These are phyloP conservation scores for Pissodes strobi DNA, from an alignment of 1,140 invertebrate species.

Conservation along the genomic window DNA sequence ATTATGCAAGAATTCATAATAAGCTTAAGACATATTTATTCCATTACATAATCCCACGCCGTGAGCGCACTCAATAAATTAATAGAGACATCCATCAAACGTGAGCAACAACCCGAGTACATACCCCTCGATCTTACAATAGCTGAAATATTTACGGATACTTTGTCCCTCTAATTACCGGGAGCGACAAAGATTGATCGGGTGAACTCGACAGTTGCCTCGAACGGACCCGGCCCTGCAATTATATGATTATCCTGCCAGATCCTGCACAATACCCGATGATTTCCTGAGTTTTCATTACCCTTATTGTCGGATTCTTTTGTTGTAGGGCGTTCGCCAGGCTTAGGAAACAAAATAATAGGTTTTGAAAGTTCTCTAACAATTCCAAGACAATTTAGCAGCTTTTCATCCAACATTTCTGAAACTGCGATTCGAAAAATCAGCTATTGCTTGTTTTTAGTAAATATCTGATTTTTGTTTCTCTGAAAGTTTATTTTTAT, in stretches of 20 bases:
- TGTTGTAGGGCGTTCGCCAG: slow-evolving; percentile 32
- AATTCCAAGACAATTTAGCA: too few relatives aligned
- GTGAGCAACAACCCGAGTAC: slow-evolving; percentile 1
- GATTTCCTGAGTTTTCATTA: slow-evolving; percentile 53
- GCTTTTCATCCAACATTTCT: too few relatives aligned
- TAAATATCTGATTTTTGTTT: too few relatives aligned
- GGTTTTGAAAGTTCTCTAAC: slow-evolving; percentile 29
- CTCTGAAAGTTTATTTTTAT: too few relatives aligned
- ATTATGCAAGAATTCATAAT: too few relatives aligned
- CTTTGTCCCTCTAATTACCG: slow-evolving; percentile 42
- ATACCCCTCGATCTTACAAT: slow-evolving; percentile 23
- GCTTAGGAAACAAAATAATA: slow-evolving; percentile 35
- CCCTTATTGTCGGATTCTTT: slow-evolving; percentile 49
- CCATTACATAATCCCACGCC: too few relatives aligned
- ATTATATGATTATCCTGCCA: slow-evolving; percentile 50
- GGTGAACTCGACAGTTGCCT: slow-evolving; percentile 41
- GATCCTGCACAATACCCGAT: slow-evolving; percentile 48
- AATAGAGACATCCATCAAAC: slow-evolving; percentile 25
- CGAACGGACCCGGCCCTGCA: slow-evolving; percentile 37
- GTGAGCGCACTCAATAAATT: not conserved
- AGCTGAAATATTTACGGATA: slow-evolving; percentile 37
- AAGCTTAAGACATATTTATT: not conserved
- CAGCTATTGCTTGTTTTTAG: too few relatives aligned
- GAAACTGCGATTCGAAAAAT: too few relatives aligned
- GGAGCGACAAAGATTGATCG: slow-evolving; percentile 43